Evolutionary conservation across 2,113 vertebrate genomes (phyloP).

Genomic region (Pterophyllum scalare): DNA sequence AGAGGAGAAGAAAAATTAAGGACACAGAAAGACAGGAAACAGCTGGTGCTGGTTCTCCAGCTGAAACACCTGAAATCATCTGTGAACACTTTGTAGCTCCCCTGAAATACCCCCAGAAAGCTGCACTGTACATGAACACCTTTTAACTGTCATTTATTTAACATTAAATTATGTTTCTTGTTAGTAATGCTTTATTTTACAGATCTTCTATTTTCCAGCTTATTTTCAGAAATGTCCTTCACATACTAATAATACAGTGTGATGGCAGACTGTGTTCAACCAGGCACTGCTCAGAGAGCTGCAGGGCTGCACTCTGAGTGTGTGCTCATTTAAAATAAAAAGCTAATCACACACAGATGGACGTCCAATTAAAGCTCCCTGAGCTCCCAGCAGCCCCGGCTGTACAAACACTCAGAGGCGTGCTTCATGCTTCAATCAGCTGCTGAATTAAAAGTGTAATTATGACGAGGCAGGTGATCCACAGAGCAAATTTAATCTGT

Average conservation of each 20-base stretch:
- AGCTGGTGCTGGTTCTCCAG: neutral
- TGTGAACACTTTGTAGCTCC: neutral
- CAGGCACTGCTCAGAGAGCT: neutral
- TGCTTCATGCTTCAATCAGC: conserved; percentile 44
- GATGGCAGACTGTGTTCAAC: neutral
- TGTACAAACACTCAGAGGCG: conserved; percentile 12
- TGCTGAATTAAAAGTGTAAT: conserved; percentile 51
- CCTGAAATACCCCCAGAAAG: neutral
- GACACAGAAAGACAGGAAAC: neutral
- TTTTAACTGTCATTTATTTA: neutral
- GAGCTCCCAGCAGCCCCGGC: conserved; percentile 9
- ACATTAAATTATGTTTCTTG: neutral
- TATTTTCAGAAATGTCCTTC: neutral
- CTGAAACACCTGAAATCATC: neutral
- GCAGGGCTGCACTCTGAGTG: neutral
- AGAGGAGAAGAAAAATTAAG: neutral
- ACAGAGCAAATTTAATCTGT: conserved; percentile 44
- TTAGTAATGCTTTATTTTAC: neutral
- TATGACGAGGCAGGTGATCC: conserved; percentile 46
- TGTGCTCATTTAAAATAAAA: conserved; percentile 21
- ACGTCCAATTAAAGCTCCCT: conserved; percentile 7
- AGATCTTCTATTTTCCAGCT: no score
- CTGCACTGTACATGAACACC: neutral
- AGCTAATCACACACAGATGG: conserved; percentile 46
- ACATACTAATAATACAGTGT: neutral